Base-by-base conservation (phyloP, 37 sponge, comb jelly and placozoan species). In the Theonella swinhoei region DNA sequence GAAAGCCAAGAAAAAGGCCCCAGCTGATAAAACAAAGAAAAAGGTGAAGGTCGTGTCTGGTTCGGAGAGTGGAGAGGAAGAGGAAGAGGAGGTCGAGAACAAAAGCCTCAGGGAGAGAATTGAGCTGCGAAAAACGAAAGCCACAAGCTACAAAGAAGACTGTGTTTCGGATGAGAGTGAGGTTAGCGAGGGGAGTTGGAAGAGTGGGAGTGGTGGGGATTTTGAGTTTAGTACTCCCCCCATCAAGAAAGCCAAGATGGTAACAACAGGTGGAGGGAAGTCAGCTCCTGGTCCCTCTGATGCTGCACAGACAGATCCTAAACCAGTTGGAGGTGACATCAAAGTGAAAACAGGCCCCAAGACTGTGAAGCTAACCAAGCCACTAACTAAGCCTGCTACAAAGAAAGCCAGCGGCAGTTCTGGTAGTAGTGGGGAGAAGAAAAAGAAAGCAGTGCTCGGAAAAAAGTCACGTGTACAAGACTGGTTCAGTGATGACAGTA, bases 1-100 rank as follows among this genome's bases (percentile, higher is more conserved):
- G 7, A 47, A 47, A 14, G 14, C 54, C 54, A 47, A 47, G 54
- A 47, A 47, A 14, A 47, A 71, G 62, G 69, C 58, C 22, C 81
- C 70, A 1, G 54, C 70, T 4, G 72, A 69, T 32, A 81, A 81
- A 77, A 71, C 40, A 58, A 36, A 2, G 2, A 35, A 3, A 23
- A 38, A 40, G 71, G 82, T 24, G 68, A 72, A 30, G 25, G 54
- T 36, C 40, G 41, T 38, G 0, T 29, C 26, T 72, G 70, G 4
- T 3, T 26, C 30, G 29, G 81, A 72, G 1, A 32, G 3, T 1
- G 70, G 28, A 28, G 72, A 80, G 26, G 79, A 78, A 43, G 36
- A 73, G 19, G 28, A 73, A 20, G 14, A 39, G 11, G 42, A 36
- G 42, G 9, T 47, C 11, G 54, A 65, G 23, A 37, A 36, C 17